phyloP scores from a whole-genome alignment of 2,888 invertebrate species.

The Gnatocerus cornutus region DNA sequence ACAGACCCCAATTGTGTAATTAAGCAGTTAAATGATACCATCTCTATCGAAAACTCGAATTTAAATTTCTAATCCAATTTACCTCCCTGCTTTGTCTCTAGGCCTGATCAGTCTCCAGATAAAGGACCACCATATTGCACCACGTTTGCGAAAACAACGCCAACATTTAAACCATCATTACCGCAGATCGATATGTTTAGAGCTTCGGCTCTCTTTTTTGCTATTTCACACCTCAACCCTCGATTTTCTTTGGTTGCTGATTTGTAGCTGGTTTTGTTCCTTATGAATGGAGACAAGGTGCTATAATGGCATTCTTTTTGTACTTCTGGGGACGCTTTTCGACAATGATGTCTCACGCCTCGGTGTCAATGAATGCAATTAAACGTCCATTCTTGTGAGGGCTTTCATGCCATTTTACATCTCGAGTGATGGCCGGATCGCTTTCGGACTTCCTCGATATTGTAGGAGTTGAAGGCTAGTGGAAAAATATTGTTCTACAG shows the following conservation, averaged over 20 bases:
- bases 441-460: conserved; percentile 2
- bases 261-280: conserved; percentile 46
- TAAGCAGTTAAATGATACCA: conserved; percentile 66
- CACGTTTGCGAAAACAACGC: conserved; percentile 15
- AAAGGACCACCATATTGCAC: conserved; percentile 47
- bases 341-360: conserved; percentile 65
- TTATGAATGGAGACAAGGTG: conserved; percentile 66
- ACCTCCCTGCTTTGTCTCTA: conserved; percentile 57
- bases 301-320: conserved; percentile 63
- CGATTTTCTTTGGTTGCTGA: conserved; percentile 44
- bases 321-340: conserved; percentile 54
- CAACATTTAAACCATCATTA: conserved; percentile 61
- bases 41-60: conserved; percentile 63
- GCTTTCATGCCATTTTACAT: conserved; percentile 30
- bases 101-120: conserved; percentile 46
- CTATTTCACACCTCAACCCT: conserved; percentile 39
- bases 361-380: conserved; percentile 70
- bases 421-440: conserved; percentile 20
- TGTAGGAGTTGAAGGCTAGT: conserved; percentile 1
- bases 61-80: conserved; percentile 64
- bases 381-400: conserved; percentile 65
- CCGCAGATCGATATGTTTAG: too few relatives aligned
- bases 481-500: conserved; percentile 1
- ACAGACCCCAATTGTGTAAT: conserved; percentile 62
- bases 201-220: conserved; percentile 6